Evolutionary conservation across 1,140 invertebrate genomes (phyloP), one percentile per base, ranked within the genome.

Genomic region (Penaeus vannamei): DNA sequence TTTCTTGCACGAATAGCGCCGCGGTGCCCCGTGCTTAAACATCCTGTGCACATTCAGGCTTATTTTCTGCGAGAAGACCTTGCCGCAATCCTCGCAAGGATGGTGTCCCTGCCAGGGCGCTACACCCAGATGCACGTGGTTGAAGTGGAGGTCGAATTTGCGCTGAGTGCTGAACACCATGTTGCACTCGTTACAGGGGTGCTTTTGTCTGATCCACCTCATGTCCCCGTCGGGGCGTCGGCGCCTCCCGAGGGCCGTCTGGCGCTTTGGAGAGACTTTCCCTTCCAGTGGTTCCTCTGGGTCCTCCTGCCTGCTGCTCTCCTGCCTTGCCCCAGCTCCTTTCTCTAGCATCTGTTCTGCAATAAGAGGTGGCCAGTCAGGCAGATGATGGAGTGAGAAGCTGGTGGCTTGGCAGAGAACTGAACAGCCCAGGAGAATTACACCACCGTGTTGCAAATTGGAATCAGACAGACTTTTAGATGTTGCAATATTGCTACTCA

Each of bases 21-120:
- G 81, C 14, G 87, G 87, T 2, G 82, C 87, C 22, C 87, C 87
- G 14, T 89, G 87, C 60, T 89, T 89, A 69, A 89, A 89, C 87
- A 89, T 89, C 32, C 87, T 82, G 32, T 89, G 87, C 22, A 89
- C 87, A 22, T 84, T 89, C 22, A 89, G 42, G 26, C 82, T 89
- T 14, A 89, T 84, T 59, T 89, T 89, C 69, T 89, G 87, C 5
- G 87, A 84, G 36, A 89, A 89, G 3, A 62, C 53, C 46, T 89
- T 89, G 17, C 82, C 87, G 53, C 87, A 89, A 42, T 89, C 87
- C 2, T 76, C 81, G 62, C 87, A 89, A 2, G 26, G 77, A 22
- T 84, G 82, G 5, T 76, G 29, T 0, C 87, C 87, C 19, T 84
- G 87, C 87, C 87, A 89, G 4, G 87, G 87, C 10, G 87, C 87